A percentile compares a stretch with the other conserved stretches of the same genome.
These are phyloP conservation scores for Vespertilio murinus DNA, from an alignment of 2,797 vertebrate species.

Conservation along the genomic window DNA sequence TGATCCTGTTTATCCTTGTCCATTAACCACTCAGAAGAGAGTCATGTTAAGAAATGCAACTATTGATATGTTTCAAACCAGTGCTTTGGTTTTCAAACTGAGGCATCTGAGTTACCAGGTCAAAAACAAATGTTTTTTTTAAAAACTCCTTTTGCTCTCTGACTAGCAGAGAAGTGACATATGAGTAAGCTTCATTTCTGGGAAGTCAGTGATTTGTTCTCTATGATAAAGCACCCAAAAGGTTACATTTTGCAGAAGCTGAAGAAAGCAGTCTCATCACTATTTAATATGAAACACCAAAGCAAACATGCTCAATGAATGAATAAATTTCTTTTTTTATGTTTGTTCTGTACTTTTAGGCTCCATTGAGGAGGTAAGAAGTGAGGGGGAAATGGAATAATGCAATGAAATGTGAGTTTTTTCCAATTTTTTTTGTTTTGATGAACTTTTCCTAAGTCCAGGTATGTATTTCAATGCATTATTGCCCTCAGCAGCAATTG, in stretches of 20 bases:
- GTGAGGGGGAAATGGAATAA: background rate
- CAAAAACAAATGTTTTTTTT: background rate
- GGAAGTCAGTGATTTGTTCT: background rate
- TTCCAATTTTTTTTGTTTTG: background rate
- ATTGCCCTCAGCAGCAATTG: rapidly evolving
- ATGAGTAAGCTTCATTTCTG: background rate
- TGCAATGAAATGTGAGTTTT: background rate
- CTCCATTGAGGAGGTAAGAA: background rate
- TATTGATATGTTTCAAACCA: background rate
- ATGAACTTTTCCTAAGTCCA: background rate
- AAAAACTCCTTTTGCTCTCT: slow-evolving; percentile 10
- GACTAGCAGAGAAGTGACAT: background rate
- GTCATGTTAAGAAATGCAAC: too few relatives aligned
- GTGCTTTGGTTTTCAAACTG: background rate
- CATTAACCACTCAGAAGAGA: background rate
- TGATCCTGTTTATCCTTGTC: background rate
- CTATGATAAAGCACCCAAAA: background rate
- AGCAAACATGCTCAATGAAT: background rate
- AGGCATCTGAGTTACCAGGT: background rate
- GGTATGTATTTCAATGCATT: background rate
- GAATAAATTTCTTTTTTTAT: background rate
- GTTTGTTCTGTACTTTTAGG: background rate
- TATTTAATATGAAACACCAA: background rate
- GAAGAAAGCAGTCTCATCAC: background rate
- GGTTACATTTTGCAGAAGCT: background rate